Base-by-base conservation (phyloP, 2,888 invertebrate genomes). In the Sinotaia quadrata region DNA sequence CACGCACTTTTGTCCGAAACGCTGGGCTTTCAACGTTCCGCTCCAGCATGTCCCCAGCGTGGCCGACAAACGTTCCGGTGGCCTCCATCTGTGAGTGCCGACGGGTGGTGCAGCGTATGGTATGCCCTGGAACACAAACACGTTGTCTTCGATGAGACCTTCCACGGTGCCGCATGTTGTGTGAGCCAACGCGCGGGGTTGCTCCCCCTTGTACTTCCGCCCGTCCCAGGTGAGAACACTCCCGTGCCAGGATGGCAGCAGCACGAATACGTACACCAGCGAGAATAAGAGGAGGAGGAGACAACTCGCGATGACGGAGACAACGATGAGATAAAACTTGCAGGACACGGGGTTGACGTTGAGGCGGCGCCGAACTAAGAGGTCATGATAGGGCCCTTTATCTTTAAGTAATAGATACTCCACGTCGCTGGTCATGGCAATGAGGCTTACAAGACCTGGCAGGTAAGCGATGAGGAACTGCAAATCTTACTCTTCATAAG, bases 21-120 rank as follows among this genome's bases (percentile, higher is more conserved):
- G n/a, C 2, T 67, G 66, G 12, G 77, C 78, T n/a, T 69, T 60
- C 7, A 67, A 33, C 0, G 70, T 72, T 7, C 72, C 80, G 10
- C 69, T 54, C 81, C 81, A 81, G 65, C 81, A 81, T 18, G 74
- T 76, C 2, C 68, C 56, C 1, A 58, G 49, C 5, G 63, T 52
- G 18, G 18, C 49, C 2, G 37, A 58, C 27, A 37, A 52, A 4
- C 58, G 36, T 1, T 31, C 44, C 0, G 81, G 80, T 7, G 69
- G 69, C 33, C 67, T 71, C 81, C 81, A 81, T 56, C 81, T 49
- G 47, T 71, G 31, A 12, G 44, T 33, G 15, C 73, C 71, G 2
- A 73, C 52, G 1, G 81, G 80, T 8, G 81, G 80, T 8, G 66
- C 52, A 4, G 81, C 79, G 49, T 79, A 81, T 0, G 80, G 81